Percentiles rank a stretch among this genome's conserved stretches.
Evolutionary conservation across 2,797 vertebrate species (phyloP).

Genomic region (Propithecus perrieri): DNA sequence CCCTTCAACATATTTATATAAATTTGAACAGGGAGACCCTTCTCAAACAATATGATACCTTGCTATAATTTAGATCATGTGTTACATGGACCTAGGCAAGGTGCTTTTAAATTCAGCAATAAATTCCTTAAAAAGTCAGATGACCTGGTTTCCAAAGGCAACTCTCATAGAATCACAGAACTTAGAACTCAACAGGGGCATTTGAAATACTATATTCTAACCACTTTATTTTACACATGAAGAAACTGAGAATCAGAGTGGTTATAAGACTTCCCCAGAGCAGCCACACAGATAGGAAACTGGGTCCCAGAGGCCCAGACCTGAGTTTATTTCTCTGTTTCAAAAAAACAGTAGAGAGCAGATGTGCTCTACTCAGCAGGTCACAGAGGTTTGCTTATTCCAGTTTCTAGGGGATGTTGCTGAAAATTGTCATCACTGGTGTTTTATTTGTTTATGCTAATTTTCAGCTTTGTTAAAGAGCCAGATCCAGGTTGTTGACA

Average conservation of each 20-base stretch:
- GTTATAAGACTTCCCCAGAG: not conserved
- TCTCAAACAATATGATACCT: not conserved
- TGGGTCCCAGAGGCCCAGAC: not conserved
- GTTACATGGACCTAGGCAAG: not conserved
- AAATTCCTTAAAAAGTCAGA: not conserved
- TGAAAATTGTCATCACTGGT: not conserved
- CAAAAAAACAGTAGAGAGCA: not conserved
- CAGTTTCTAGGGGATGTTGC: not conserved
- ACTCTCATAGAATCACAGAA: not conserved
- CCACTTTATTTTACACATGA: not conserved
- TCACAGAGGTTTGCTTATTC: not conserved
- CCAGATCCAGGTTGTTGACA: not conserved
- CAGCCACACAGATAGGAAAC: not conserved
- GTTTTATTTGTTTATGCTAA: not conserved
- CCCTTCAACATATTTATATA: not conserved
- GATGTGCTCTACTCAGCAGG: not conserved
- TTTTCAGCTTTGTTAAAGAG: not conserved
- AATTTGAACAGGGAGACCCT: not conserved
- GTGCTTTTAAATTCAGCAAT: not conserved
- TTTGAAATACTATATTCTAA: not conserved
- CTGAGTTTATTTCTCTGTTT: not conserved
- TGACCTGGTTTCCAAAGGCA: not conserved
- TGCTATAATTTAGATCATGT: not conserved
- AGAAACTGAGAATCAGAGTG: not conserved
- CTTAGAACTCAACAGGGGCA: not conserved